Base-by-base conservation (phyloP, 2,797 vertebrate genomes). In the Chaenodraco wilsoni region DNA sequence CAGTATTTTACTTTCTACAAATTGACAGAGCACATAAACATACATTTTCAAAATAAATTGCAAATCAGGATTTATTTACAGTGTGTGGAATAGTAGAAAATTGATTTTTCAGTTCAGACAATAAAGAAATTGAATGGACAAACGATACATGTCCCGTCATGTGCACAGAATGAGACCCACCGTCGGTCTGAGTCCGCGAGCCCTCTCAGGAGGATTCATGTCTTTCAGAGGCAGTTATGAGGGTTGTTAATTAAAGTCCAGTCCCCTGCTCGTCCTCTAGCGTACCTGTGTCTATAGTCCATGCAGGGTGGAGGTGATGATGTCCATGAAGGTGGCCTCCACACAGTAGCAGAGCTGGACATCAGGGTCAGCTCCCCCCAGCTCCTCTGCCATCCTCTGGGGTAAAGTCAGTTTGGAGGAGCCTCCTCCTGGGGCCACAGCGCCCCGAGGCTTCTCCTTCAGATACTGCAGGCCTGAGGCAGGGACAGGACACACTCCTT, bases 271-370 rank as follows among this genome's bases (percentile, higher is more conserved):
- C 61, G 31, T 50, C 13, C n/a, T 44, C 43, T 11, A 33, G 14
- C 65, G 56, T 0, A 23, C 9, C 10, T 33, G 62, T 50, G 91
- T 83, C 79, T 95, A 99, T 78, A 98, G 87, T 72, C 95, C 95
- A n/a, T 95, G 95, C 57, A 97, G 95, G 9, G 95, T 97, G 90
- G 96, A 96, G 91, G 95, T 95, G 80, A 99, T 97, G 40, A 99
- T 98, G 79, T 99, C 96, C 88, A 98, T 96, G 89, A 99, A 96
- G 31, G 97, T 98, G 76, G 93, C 96, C 86, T 99, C 98, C 33
- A 99, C 93, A 68, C 96, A 96, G 77, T 98, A 97, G 84, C 98
- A 99, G 13, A 99, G 93, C 88, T 95, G 96, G 51, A 99, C 97
- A 3, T 99, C 97, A 2, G 97, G 96, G 89, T 99, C 98, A 48